Evolutionary conservation across 2,113 vertebrate genomes (phyloP), one percentile per base, ranked within the genome.

Genomic region (Pedionomus torquatus): DNA sequence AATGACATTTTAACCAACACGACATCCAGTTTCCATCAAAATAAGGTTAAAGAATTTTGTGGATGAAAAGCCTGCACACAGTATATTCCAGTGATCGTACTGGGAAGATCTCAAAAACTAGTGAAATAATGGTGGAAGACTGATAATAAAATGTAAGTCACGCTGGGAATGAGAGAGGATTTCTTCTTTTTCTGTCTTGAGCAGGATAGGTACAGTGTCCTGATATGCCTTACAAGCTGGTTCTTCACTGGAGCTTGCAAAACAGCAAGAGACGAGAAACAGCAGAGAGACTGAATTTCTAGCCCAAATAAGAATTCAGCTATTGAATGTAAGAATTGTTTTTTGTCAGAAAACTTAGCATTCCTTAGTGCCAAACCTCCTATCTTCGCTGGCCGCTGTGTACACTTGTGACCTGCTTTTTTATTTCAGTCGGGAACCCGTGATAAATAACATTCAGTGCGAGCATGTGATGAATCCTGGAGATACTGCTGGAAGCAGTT

Each of bases 401-500:
- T 76, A 80, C 30, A 83, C 41, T 61, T 66, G 31, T 85, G 60
- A 83, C 35, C 52, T 55, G 23, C 23, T 93, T 92, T 95, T 94
- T 95, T 63, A 81, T 93, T 97, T 94, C 81, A 51, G 43, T 76
- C 41, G 93, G 71, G 66, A 81, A 61, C 58, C 15, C 7, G 5
- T 87, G 61, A 95, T 94, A 84, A 85, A 85, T 57, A 81, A 30
- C 78, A 43, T 64, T 83, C 81, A 76, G 21, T 49, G 23, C 39
- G 13, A 81, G 33, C 78, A 84, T 7, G 1, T 91, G 89, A 89
- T 84, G 37, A 92, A 88, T 95, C 37, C 64, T 74, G 65, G 33
- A 95, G 75, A 78, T 72, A 60, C 41, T 52, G 35, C 44, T 92
- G 80, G 94, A 91, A 94, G 44, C 74, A 76, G 94, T 94, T 52